Base-by-base conservation (phyloP, 2,888 invertebrate species). In the Pteria penguin region DNA sequence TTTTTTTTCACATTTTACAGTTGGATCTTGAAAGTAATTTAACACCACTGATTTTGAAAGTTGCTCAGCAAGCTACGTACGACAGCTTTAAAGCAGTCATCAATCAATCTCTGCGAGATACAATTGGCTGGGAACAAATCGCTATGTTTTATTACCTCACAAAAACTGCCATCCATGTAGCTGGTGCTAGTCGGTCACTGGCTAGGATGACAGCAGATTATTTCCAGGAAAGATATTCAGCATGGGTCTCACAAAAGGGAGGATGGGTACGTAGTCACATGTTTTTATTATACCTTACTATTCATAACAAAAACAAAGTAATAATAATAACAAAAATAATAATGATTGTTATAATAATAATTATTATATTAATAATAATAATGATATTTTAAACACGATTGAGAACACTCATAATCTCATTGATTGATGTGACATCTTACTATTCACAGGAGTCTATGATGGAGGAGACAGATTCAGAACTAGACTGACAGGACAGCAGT, bases 111-210 rank as follows among this genome's bases (percentile, higher is more conserved):
- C 62, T 76, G 4, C 55, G 63, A 1, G 62, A 68, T 11, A 67
- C 76, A 18, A 68, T 76, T 24, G 76, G 76, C 2, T 76, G 76
- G 76, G 72, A 76, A 18, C 72, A 76, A 22, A 70, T 76, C n/a
- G 76, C 76, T 4, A 33, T 76, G 61, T 76, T 68, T 57, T 72
- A 66, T 14, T 76, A 76, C 32, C 52, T 76, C 27, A 72, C 72
- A n/a, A 72, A 54, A 54, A 70, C 76, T 24, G 76, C 76, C 2
- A 66, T 76, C 11, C 54, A 68, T n/a, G 70, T 76, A 68, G 76
- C 76, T 3, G 72, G 72, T 18, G 72, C 58, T 14, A 70, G 76
- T 4, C 62, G 61, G 1, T 29, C 54, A 8, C 27, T 76, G 14
- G 76, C 76, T 3, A 24, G 54, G 8, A 76, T 76, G 68, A 71